Conservation (phyloP, 2,113 vertebrate genomes). For the Malaclemys terrapin region DNA sequence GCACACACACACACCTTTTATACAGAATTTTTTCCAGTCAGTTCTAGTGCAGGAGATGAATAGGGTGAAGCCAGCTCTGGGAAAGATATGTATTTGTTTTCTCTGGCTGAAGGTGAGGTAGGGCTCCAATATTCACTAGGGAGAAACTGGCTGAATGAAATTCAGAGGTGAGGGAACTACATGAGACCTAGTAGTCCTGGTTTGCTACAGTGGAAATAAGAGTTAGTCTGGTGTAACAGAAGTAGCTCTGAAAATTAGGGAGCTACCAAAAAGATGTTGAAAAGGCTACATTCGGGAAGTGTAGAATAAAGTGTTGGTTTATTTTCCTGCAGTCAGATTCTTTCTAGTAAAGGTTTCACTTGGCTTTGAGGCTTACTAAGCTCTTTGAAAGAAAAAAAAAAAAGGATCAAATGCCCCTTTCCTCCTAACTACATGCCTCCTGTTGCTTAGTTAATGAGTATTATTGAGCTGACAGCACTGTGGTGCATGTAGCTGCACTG, state of each 20-base stretch:
- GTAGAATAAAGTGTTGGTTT: background rate
- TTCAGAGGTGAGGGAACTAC: background rate
- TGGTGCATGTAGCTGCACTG: background rate
- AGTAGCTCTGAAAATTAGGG: background rate
- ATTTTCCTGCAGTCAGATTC: background rate
- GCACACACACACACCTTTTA: background rate
- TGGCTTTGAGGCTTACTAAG: background rate
- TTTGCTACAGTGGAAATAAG: background rate
- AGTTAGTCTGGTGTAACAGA: background rate
- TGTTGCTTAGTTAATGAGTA: slow-evolving; percentile 17
- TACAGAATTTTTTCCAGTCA: background rate
- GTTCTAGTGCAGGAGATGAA: background rate
- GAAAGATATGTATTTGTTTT: background rate
- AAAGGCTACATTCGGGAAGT: background rate
- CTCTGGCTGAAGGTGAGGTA: rapidly evolving
- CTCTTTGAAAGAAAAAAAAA: background rate
- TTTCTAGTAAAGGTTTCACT: background rate
- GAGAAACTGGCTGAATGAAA: background rate
- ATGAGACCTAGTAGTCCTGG: background rate
- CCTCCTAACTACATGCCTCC: slow-evolving; percentile 19
- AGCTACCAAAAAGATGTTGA: background rate
- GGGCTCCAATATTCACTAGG: background rate
- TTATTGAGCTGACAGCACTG: background rate
- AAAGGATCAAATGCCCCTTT: rapidly evolving
- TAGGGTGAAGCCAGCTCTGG: background rate